A percentile compares a stretch with the other conserved stretches of the same genome.
These are phyloP conservation scores for Hololepta plana DNA, from an alignment of 2,888 invertebrate species.

Conservation along the genomic window DNA sequence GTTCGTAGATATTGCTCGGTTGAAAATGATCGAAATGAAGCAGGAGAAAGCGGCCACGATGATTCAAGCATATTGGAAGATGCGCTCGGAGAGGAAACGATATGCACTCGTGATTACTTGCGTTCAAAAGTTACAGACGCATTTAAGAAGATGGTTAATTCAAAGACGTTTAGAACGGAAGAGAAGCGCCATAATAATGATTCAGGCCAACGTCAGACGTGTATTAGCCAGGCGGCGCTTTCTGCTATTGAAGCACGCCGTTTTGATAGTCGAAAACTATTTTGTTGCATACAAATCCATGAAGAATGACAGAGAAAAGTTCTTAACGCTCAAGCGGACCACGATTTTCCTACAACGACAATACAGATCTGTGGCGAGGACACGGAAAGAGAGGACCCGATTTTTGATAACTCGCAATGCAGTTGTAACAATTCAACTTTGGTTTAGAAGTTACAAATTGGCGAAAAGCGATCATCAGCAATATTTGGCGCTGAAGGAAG, in stretches of 20 bases:
- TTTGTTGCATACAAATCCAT: conserved; percentile 7
- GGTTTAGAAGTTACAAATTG: too few species aligned
- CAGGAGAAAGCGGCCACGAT: too few species aligned
- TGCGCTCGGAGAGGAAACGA: conserved; percentile 13
- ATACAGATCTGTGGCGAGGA: conserved; percentile 14
- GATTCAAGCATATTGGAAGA: conserved; percentile 35
- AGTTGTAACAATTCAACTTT: too few species aligned
- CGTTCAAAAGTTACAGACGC: conserved; percentile 15
- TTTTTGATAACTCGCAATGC: too few species aligned
- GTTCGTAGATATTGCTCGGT: too few species aligned
- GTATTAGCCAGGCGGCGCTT: conserved; percentile 11
- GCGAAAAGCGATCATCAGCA: too few species aligned
- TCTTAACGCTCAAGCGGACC: conserved; percentile 12
- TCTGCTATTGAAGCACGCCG: conserved; percentile 10
- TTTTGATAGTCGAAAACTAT: conserved; percentile 6
- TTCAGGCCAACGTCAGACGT: conserved; percentile 15
- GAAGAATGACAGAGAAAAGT: conserved; percentile 13
- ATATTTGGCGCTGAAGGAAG: too few species aligned
- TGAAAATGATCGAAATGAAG: too few species aligned
- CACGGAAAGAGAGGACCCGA: too few species aligned
- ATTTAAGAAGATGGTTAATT: conserved; percentile 13
- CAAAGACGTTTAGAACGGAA: conserved; percentile 11
- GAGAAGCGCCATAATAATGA: conserved; percentile 13
- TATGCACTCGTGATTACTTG: conserved; percentile 11
- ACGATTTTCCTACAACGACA: conserved; percentile 15